These are phyloP conservation scores for Nemoura dubitans DNA, from an alignment of 2,888 invertebrate genomes.

Conservation along the genomic window DNA sequence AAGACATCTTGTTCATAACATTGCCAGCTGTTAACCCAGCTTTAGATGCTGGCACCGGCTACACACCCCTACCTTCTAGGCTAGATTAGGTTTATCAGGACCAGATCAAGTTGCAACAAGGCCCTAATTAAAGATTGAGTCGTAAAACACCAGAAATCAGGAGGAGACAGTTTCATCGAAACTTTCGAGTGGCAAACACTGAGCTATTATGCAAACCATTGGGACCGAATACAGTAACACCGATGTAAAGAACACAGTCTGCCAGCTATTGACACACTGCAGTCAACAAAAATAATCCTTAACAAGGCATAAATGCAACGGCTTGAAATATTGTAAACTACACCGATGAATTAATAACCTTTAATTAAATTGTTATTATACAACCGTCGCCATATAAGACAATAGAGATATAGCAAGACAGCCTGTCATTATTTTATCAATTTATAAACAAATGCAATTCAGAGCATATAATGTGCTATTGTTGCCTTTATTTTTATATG, in stretches of 20 bases:
- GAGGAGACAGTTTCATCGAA: too few species aligned
- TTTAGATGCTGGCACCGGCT: too few species aligned
- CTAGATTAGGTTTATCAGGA: too few species aligned
- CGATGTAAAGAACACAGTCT: neutral
- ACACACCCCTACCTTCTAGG: too few species aligned
- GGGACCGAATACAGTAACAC: too few species aligned
- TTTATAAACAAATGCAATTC: neutral
- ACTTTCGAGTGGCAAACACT: too few species aligned
- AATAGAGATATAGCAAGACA: neutral
- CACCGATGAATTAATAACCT: neutral
- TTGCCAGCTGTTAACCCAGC: too few species aligned
- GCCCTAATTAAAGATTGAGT: too few species aligned
- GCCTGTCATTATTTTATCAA: neutral
- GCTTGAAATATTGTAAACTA: neutral
- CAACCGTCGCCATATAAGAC: neutral
- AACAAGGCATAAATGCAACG: neutral
- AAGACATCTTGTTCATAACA: too few species aligned
- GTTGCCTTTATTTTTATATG: neutral
- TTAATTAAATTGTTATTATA: neutral
- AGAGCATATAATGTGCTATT: neutral
- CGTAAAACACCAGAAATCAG: too few species aligned
- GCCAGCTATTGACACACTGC: neutral
- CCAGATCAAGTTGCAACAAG: too few species aligned
- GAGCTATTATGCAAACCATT: too few species aligned
- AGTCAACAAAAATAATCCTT: neutral